Evolutionary conservation across 2,113 vertebrate genomes (phyloP), one percentile per base, ranked within the genome.

Genomic region (Lepidothrix coronata): DNA sequence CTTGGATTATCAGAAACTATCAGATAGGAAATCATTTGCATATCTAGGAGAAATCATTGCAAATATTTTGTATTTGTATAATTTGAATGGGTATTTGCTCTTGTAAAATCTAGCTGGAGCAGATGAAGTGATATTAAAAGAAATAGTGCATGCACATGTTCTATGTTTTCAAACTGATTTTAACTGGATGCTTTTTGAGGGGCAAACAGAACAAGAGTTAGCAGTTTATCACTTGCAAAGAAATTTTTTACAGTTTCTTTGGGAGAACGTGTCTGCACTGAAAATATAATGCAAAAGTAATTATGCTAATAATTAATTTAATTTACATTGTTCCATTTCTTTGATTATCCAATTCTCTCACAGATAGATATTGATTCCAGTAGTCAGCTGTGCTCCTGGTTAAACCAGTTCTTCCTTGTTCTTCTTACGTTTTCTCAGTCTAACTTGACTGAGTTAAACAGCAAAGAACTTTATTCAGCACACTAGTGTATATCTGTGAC

Each of bases 401-500:
- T 93, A 72, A 75, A 43, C 35, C 44, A 57, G 8, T 68, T 39
- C 33, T 27, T 89, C 48, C 46, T 19, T 75, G 17, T 48, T 84
- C 68, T 78, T 93, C 31, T 6, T 16, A 52, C 14, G 14, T 28
- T 25, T 52, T 52, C 49, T 52, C 25, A 52, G 14, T 52, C 51
- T 16, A 52, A 52, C 51, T 1, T 59, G 23, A 7, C 48, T 39
- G 8, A 75, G 8, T 28, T 76, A 67, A 77, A 55, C 11, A 71
- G 52, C 11, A 48, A 51, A 71, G 33, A 52, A 30, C 35, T 57
- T 61, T 70, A 27, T 88, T 90, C 39, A 11, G 8, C 28, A 16
- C 1, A 0, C 22, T 1, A 4, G 8, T 59, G 2, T 43, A 25
- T 54, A 41, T 35, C 48, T 1, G 2, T 23, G 44, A n/a, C 35